A percentile compares a stretch with the other conserved stretches of the same genome.
Evolutionary conservation across 92 coral and sea anemone species (phyloP).

Genomic region (Parazoanthus atlanticus): DNA sequence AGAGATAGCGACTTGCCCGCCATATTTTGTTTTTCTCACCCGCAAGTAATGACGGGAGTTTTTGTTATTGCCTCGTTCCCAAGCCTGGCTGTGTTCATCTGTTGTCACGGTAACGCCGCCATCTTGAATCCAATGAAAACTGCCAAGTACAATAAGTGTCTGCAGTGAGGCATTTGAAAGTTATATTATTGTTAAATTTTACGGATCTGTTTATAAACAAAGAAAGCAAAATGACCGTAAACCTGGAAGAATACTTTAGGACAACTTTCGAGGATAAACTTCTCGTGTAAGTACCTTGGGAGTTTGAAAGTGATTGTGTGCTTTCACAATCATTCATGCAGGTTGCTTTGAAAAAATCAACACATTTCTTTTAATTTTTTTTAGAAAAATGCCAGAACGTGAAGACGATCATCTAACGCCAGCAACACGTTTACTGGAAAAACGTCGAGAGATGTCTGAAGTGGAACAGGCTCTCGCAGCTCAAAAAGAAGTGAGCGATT

Average conservation of each 20-base stretch:
- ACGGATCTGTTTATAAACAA: not conserved
- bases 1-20: slow-evolving; percentile 25
- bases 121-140: slow-evolving; percentile 30
- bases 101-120: slow-evolving; percentile 38
- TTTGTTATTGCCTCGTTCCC: slow-evolving; percentile 24
- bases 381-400: slow-evolving; percentile 98
- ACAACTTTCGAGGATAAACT: slow-evolving; percentile 99
- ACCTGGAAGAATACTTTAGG: slow-evolving; percentile 96
- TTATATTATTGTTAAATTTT: not conserved
- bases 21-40: slow-evolving; percentile 28
- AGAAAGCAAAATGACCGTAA: slow-evolving; percentile 78
- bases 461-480: slow-evolving; percentile 98
- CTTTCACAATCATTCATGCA: not conserved
- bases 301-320: not conserved
- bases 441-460: slow-evolving; percentile 98
- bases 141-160: not conserved
- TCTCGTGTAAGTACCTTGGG: slow-evolving; percentile 85
- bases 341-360: not conserved
- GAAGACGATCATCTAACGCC: slow-evolving; percentile 99
- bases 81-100: not conserved
- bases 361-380: not conserved
- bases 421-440: slow-evolving; percentile 96
- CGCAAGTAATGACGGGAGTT: slow-evolving; percentile 35
- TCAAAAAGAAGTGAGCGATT: slow-evolving; percentile 84
- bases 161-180: not conserved